A percentile compares a stretch with the other conserved stretches of the same genome.
Conservation (phyloP, 2,113 vertebrate species). For the cat (Felis catus) region DNA sequence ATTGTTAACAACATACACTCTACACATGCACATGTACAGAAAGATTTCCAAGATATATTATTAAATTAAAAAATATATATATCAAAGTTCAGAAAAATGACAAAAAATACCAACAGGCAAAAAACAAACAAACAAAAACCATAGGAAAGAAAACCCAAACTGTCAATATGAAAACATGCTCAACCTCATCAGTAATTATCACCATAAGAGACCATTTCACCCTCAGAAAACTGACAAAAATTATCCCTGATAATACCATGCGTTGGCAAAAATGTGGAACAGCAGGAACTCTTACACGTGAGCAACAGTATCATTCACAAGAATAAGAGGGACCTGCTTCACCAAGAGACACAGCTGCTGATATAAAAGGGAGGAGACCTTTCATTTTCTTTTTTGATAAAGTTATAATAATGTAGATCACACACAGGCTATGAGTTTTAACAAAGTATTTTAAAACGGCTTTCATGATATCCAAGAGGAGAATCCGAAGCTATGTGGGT, state of each 20-base stretch:
- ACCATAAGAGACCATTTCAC: not conserved
- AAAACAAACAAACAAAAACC: not conserved
- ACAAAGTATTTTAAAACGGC: not conserved
- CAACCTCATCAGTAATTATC: not conserved
- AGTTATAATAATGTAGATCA: not conserved
- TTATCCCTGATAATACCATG: not conserved
- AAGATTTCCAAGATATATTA: not conserved
- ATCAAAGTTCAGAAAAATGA: conserved; percentile 12
- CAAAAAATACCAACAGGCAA: not conserved
- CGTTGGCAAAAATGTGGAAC: not conserved
- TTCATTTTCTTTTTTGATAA: not conserved
- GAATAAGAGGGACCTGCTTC: not conserved
- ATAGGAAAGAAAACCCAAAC: not conserved
- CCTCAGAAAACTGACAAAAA: conserved; percentile 5
- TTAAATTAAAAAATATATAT: not conserved
- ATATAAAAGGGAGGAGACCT: not conserved
- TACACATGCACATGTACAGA: not conserved
- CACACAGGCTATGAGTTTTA: not conserved
- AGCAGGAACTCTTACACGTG: not conserved
- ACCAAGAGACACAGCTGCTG: not conserved
- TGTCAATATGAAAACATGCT: not conserved
- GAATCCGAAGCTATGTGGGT: not conserved
- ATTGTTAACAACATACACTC: not conserved
- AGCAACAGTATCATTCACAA: not conserved
- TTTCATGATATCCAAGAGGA: not conserved